A percentile compares a stretch with the other conserved stretches of the same genome.
phyloP scores from a whole-genome alignment of 2,113 vertebrate genomes.

The Thalassarche chlororhynchos region DNA sequence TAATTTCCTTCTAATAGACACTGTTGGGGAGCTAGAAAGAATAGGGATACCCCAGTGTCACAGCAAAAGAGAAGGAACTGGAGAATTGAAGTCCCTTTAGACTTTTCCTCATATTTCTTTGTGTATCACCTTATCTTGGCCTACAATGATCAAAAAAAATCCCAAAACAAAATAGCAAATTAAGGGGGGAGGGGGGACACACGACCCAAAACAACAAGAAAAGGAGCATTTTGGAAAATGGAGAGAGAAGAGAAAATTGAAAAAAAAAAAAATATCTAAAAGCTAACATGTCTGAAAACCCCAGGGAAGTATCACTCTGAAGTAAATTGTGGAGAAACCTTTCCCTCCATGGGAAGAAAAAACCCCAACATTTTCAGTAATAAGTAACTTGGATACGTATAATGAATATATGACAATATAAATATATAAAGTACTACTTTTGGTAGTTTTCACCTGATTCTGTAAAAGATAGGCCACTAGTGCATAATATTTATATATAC shows the following conservation, averaged over 20 bases:
- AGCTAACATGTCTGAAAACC: not conserved
- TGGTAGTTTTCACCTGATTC: not conserved
- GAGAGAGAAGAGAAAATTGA: not conserved
- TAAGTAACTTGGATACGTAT: not conserved
- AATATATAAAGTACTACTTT: not conserved
- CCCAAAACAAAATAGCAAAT: not conserved
- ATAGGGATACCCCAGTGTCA: not conserved
- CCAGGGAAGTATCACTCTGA: not conserved
- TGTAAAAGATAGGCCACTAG: not conserved
- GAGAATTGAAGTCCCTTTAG: not conserved
- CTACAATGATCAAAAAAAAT: not conserved
- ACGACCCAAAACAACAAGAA: not conserved
- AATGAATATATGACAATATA: not conserved
- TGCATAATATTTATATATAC: not conserved
- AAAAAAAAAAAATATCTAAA: not conserved
- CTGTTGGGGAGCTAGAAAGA: not conserved
- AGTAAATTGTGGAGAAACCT: not conserved
- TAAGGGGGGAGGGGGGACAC: accelerated
- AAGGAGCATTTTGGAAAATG: not conserved
- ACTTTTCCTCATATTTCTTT: not conserved
- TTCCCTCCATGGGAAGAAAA: not conserved
- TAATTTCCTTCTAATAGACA: not conserved
- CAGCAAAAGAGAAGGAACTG: not conserved
- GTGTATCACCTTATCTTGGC: not conserved
- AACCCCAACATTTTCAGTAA: not conserved